Base-by-base conservation (phyloP, 1,140 invertebrate species). In the Mycetomoellerius zeteki region DNA sequence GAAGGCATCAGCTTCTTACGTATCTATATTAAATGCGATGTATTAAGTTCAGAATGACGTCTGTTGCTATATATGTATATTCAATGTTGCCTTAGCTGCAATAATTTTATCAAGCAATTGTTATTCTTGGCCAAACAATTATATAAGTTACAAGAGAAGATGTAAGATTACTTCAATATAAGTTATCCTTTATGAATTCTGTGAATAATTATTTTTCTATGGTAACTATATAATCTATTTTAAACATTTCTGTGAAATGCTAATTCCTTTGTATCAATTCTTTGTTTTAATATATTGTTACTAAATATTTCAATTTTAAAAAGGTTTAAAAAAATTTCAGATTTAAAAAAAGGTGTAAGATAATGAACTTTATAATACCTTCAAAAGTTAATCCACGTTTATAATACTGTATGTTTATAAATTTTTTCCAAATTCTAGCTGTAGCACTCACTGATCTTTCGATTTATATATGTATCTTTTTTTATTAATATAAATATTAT, bases 1-100 rank as follows among this genome's bases (percentile, higher is more conserved):
- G 65, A 86, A 82, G 8, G 64, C 77, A 67, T 86, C 85, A 33
- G 77, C 54, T 37, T 86, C 77, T 30, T 82, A 82, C 16, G 30
- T 86, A 14, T 82, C 77, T 19, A 77, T 86, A 60, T 47, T 81
- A 58, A 60, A 86, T 37, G 77, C 85, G 3, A 69, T 47, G 33
- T 86, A 86, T 21, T 81, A 24, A 82, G 14, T 50, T 14, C 19
- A 3, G n/a, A 56, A 37, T 24, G 16, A 71, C 14, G 3, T 37
- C 7, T 47, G 5, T 24, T 16, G 47, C 14, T 24, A 33, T 14
- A n/a, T 19, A 3, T 80, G 33, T 19, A 37, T 67, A 60, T 60
- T 43, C 21, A 60, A 1, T 50, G 43, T 58, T 72, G 67, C 12
- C 19, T 50, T 14, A 65, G 2, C 24, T 19, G n/a, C 19, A 64